A percentile compares a stretch with the other conserved stretches of the same genome.
Evolutionary conservation across 2,797 vertebrate genomes (phyloP).

Genomic region (Pseudochirops cupreus): DNA sequence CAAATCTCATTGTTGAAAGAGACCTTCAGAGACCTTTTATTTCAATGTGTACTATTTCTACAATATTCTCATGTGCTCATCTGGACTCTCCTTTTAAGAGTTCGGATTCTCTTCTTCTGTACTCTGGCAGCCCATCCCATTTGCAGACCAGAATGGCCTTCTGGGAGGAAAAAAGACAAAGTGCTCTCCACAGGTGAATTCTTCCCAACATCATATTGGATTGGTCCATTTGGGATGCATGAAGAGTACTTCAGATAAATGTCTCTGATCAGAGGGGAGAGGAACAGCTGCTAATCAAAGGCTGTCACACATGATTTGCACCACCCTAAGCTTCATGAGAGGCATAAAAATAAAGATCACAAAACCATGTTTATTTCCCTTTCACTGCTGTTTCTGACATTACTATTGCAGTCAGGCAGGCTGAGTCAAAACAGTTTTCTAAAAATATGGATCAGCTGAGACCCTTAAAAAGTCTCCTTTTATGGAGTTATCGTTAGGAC

Average conservation of each 20-base stretch:
- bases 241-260: slow-evolving; percentile 2
- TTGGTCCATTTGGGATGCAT: background rate
- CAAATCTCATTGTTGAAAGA: no score
- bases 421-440: slow-evolving; percentile 74
- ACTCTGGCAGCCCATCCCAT: no score
- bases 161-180: no score
- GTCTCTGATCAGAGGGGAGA: slow-evolving; percentile 1
- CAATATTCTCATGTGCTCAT: background rate
- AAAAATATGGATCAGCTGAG: slow-evolving; percentile 73
- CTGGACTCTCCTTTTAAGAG: background rate
- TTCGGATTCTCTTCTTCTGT: background rate
- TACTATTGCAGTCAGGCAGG: slow-evolving; percentile 43
- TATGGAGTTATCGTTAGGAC: slow-evolving; percentile 61
- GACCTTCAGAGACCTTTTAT: background rate
- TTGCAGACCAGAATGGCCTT: background rate
- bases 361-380: slow-evolving; percentile 57
- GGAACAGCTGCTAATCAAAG: slow-evolving; percentile 52
- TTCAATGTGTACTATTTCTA: background rate
- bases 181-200: background rate
- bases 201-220: background rate
- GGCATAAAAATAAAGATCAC: slow-evolving; percentile 29
- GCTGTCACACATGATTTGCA: background rate
- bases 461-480: slow-evolving; percentile 66
- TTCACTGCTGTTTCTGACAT: slow-evolving; percentile 60
- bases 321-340: slow-evolving; percentile 28